These are phyloP conservation scores for Liodrosophila aerea DNA, from an alignment of 2,888 invertebrate species.

Conservation along the genomic window DNA sequence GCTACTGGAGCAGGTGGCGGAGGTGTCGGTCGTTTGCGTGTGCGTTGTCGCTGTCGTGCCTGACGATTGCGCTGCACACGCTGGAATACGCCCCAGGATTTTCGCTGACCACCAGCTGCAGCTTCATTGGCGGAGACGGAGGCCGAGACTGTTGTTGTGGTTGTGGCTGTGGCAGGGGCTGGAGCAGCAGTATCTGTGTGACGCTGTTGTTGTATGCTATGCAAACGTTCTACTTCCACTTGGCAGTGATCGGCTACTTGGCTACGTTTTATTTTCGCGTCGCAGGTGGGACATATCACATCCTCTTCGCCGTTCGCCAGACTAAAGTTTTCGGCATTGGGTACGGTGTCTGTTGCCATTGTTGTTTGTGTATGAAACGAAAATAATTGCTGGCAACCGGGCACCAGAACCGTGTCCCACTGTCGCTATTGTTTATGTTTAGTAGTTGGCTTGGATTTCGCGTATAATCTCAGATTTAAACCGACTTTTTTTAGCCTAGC, in stretches of 20 bases:
- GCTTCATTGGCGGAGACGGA: not conserved
- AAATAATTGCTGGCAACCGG: conserved; percentile 29
- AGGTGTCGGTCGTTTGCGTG: conserved; percentile 84
- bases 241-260: conserved; percentile 93
- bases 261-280: conserved; percentile 90
- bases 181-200: conserved; percentile 7
- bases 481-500: conserved; percentile 19
- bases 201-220: conserved; percentile 51
- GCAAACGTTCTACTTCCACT: conserved; percentile 89
- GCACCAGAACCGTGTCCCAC: conserved; percentile 12
- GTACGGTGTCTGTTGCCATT: conserved; percentile 66
- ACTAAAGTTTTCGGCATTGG: conserved; percentile 57
- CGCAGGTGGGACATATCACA: conserved; percentile 93
- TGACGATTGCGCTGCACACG: conserved; percentile 89
- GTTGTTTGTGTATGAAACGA: not conserved
- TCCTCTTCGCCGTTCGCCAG: conserved; percentile 54
- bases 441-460: conserved; percentile 35
- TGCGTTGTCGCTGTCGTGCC: conserved; percentile 85
- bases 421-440: conserved; percentile 7
- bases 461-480: conserved; percentile 47
- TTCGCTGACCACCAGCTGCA: conserved; percentile 36
- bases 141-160: conserved; percentile 12
- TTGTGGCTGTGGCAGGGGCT: conserved; percentile 3
- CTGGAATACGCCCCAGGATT: conserved; percentile 88
- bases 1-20: conserved; percentile 24